These are phyloP conservation scores for Heptranchias perlo DNA, from an alignment of 2,113 vertebrate species.

Conservation along the genomic window DNA sequence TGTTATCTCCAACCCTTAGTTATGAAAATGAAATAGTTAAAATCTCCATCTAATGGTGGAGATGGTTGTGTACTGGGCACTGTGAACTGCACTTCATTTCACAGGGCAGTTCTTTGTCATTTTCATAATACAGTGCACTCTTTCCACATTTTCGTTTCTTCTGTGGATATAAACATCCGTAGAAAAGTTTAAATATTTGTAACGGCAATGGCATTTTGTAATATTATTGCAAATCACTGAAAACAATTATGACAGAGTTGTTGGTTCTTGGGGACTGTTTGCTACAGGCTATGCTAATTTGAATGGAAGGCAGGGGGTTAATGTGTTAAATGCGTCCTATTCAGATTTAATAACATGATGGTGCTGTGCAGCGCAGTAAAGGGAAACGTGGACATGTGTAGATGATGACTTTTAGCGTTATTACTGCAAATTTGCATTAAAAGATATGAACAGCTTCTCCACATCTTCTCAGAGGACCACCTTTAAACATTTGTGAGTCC, in stretches of 20 bases:
- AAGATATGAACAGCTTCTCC: background rate
- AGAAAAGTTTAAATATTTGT: background rate
- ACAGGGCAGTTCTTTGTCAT: background rate
- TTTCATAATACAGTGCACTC: background rate
- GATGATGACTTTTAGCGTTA: background rate
- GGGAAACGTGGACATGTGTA: background rate
- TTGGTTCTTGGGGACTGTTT: background rate
- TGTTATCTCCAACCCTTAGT: background rate
- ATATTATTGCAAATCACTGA: background rate
- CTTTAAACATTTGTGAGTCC: too few species aligned
- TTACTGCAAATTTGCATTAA: background rate
- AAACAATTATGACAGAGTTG: background rate
- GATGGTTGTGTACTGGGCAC: background rate
- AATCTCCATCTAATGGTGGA: background rate
- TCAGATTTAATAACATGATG: background rate
- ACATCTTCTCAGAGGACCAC: background rate
- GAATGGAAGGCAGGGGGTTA: background rate
- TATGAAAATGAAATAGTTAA: background rate
- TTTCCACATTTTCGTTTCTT: background rate
- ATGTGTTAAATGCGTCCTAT: background rate
- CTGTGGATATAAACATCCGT: background rate
- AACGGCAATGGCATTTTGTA: background rate
- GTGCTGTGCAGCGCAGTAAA: background rate
- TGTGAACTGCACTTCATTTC: background rate
- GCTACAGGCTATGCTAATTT: background rate